Base-by-base conservation (phyloP, 2,888 invertebrate genomes). In the Meiosimyza decipiens region DNA sequence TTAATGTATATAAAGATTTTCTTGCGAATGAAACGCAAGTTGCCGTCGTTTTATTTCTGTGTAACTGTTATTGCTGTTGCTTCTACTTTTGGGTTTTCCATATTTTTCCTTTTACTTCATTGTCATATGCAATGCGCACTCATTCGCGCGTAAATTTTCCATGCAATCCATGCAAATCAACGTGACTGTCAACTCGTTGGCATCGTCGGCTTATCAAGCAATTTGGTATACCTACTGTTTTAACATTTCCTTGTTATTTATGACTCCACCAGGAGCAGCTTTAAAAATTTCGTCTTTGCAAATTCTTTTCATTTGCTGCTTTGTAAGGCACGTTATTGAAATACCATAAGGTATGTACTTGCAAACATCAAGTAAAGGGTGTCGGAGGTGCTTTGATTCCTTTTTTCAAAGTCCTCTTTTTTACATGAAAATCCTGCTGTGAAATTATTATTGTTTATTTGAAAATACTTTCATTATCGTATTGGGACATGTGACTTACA, bases 131-230 rank as follows among this genome's bases (percentile, higher is more conserved):
- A n/a, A 60, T 33, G 15, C 60, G 60, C 15, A 62, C 60, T 50
- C 49, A 62, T 15, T 62, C 60, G 33, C 40, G 40, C 60, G 33
- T 62, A 40, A 62, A 33, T 40, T 40, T 40, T 62, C 11, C 22
- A 50, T 50, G 50, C 16, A 64, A 64, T 13, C 64, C 64, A 64
- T 50, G 50, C 64, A 64, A 64, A 64, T 64, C 64, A 40, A 40
- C 40, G 9, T 9, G 64, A 49, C 64, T 64, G 64, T 64, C 64
- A 64, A 64, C 49, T 59, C 59, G 59, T 18, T 22, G 59, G 16
- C 22, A 22, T 6, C 64, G 28, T 47, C 64, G 64, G 64, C 64
- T 64, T 64, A 64, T 49, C 50, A 64, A 64, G 64, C 50, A 47
- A 64, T 64, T 64, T 49, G 49, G 64, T 51, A 64, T 64, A 18